Evolutionary conservation across 2,888 invertebrate genomes (phyloP), one percentile per base, ranked within the genome.

Genomic region (Salticus scenicus): DNA sequence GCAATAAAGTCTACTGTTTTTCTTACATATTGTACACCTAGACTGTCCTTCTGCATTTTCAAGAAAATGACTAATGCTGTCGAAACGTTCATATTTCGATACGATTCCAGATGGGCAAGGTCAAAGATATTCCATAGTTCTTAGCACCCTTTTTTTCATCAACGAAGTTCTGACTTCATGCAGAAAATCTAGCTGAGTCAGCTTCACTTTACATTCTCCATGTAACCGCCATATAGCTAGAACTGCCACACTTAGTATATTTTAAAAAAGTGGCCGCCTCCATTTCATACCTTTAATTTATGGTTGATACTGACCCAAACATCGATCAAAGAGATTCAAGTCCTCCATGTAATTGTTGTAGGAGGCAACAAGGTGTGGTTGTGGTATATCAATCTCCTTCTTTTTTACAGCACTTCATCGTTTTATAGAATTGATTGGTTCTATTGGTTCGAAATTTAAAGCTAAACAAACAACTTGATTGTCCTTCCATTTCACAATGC

Each of bases 261-360:
- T n/a, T n/a, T n/a, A n/a, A n/a, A n/a, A n/a, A n/a, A n/a, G n/a
- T n/a, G n/a, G n/a, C n/a, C n/a, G n/a, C 64, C 64, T 20, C 64
- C 64, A 64, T 28, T 64, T 64, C 20, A 20, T 64, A 1, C 64
- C 64, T 64, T 28, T 64, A 20, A 64, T 64, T 64, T 24, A 17
- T 14, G 47, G 64, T 14, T 24, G 64, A 24, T 64, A 64, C 12
- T 14, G 14, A 28, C 64, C 24, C 1, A 64, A 14, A 64, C 12
- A 64, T 28, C 64, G 17, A 28, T 64, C 64, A 7, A 64, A 24
- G 24, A 64, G 64, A 27, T 64, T 24, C 1, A 64, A 17, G 17
- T 24, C 64, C 12, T 24, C 64, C 64, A 64, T 64, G 24, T 64
- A n/a, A n/a, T n/a, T n/a, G n/a, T n/a, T n/a, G n/a, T n/a, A n/a